Conservation (phyloP, 92 coral and sea anemone species). For the Hydrozoanthus gracilis region DNA sequence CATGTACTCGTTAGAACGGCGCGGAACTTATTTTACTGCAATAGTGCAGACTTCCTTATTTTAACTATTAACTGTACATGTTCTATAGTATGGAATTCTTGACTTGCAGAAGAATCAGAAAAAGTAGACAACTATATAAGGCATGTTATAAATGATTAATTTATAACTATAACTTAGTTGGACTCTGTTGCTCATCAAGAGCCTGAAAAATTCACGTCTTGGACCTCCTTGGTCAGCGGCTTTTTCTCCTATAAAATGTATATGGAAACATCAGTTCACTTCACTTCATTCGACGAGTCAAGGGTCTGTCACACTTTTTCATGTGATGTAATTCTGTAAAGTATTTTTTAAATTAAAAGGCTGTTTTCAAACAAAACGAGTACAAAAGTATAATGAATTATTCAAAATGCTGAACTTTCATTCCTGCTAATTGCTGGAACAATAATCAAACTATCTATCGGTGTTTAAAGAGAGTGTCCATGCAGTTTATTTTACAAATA, state of each 20-base stretch:
- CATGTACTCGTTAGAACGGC: too few species aligned
- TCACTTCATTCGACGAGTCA: background rate
- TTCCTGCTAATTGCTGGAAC: background rate
- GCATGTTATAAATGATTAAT: too few species aligned
- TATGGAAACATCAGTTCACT: slow-evolving; percentile 4
- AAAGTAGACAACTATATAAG: background rate
- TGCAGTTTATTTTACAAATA: background rate
- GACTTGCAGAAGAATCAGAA: background rate
- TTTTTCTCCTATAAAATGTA: slow-evolving; percentile 60
- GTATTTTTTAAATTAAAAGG: too few species aligned
- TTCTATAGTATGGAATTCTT: background rate
- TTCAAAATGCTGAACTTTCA: background rate
- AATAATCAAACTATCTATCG: background rate
- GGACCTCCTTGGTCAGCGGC: slow-evolving; percentile 65
- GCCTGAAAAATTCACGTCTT: slow-evolving; percentile 49
- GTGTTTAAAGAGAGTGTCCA: slow-evolving; percentile 8
- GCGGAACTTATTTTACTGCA: background rate
- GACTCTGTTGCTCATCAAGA: slow-evolving; percentile 18
- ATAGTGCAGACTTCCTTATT: background rate
- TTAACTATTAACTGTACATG: background rate
- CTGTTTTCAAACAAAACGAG: background rate
- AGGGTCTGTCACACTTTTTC: slow-evolving; percentile 7
- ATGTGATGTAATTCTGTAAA: background rate
- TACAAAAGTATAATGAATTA: background rate
- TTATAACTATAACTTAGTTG: background rate